Conservation (phyloP, 2,888 invertebrate species). For the Pyrrhia umbra region DNA sequence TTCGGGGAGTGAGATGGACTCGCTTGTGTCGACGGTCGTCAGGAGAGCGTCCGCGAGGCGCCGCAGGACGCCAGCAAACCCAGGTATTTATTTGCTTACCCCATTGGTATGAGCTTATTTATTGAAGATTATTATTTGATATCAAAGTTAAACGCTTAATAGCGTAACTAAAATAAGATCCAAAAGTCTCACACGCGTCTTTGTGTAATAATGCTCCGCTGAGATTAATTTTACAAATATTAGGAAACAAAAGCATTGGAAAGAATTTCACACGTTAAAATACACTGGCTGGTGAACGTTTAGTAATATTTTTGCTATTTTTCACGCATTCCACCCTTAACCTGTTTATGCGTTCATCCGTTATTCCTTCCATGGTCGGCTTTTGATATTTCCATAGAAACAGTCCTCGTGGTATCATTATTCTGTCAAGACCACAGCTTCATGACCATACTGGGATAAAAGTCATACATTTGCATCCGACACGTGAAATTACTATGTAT, state of each 20-base stretch:
- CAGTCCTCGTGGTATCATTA: slow-evolving; percentile 5
- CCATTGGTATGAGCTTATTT: neutral
- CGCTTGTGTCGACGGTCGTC: slow-evolving; percentile 91
- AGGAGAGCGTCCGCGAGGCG: slow-evolving; percentile 91
- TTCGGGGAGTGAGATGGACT: slow-evolving; percentile 90
- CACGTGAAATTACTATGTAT: slow-evolving; percentile 45
- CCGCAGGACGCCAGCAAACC: slow-evolving; percentile 87
- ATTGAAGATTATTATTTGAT: slow-evolving; percentile 27
- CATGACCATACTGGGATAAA: slow-evolving; percentile 38
- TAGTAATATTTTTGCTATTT: neutral
- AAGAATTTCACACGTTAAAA: slow-evolving; percentile 4
- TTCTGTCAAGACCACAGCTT: slow-evolving; percentile 8
- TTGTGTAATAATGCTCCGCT: slow-evolving; percentile 33
- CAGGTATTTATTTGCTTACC: slow-evolving; percentile 75
- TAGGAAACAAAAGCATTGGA: slow-evolving; percentile 8
- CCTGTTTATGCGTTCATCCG: neutral
- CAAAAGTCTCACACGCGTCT: slow-evolving; percentile 20
- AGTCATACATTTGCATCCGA: slow-evolving; percentile 45
- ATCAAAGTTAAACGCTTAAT: slow-evolving; percentile 20
- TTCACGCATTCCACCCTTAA: neutral
- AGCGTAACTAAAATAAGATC: slow-evolving; percentile 45
- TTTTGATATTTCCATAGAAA: neutral
- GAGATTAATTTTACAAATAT: slow-evolving; percentile 12
- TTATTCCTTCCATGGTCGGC: neutral
- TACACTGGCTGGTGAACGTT: neutral